These are phyloP conservation scores for Phymanthus crucifer DNA, from an alignment of 92 coral and sea anemone genomes.

Conservation along the genomic window DNA sequence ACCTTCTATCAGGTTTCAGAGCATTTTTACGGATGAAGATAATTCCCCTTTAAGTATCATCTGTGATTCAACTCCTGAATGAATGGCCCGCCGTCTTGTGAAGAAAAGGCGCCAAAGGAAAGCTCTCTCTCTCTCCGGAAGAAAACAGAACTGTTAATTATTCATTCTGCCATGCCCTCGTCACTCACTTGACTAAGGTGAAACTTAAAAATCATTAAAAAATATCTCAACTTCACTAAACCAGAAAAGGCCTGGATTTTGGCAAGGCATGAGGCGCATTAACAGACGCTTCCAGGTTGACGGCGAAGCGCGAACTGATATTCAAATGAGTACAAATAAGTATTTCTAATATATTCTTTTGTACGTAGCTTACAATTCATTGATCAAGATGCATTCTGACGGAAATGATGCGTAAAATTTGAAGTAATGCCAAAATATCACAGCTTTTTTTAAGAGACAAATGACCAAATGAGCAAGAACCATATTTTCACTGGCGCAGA, in stretches of 20 bases:
- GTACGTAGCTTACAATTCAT: slow-evolving; percentile 40
- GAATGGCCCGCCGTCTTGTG: neutral
- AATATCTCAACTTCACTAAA: neutral
- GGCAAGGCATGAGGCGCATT: neutral
- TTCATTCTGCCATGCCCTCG: neutral
- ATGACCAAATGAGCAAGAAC: neutral
- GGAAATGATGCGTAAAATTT: slow-evolving; percentile 29
- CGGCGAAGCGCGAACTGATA: neutral
- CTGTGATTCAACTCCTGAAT: slow-evolving; percentile 19
- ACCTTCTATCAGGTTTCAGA: neutral
- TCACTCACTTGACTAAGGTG: neutral
- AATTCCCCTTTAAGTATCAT: neutral
- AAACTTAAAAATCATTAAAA: neutral
- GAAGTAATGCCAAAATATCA: neutral
- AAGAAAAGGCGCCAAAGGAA: neutral
- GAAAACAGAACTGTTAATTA: neutral
- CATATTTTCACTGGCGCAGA: neutral
- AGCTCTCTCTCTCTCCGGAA: neutral
- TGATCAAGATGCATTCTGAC: slow-evolving; percentile 13
- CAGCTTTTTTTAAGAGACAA: neutral
- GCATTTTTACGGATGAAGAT: neutral
- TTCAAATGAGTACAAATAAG: slow-evolving; percentile 25
- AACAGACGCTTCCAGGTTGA: neutral
- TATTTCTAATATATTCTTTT: slow-evolving; percentile 53
- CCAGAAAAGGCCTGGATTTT: neutral